Evolutionary conservation across 2,113 vertebrate genomes (phyloP).

Genomic region (Clarias macrocephalus): DNA sequence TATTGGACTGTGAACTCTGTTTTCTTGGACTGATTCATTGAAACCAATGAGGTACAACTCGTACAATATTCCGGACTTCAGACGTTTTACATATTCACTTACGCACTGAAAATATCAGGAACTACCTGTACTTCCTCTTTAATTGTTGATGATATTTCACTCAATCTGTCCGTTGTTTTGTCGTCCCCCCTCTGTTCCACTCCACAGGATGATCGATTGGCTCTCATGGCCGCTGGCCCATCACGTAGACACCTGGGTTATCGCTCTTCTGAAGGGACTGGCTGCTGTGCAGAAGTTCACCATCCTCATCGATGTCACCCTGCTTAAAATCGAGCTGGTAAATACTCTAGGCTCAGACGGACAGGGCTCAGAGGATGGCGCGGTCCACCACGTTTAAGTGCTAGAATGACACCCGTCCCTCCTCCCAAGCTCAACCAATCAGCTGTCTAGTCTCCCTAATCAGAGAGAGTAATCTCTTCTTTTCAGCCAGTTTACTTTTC

Average conservation of each 20-base stretch:
- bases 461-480: neutral
- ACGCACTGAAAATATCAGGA: no score
- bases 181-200: conserved; percentile 36
- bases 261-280: conserved; percentile 91
- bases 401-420: no score
- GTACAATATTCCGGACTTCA: no score
- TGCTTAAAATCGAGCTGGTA: conserved; percentile 97
- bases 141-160: neutral
- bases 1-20: no score
- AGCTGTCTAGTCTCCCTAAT: no score
- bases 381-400: no score
- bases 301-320: conserved; percentile 96
- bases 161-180: neutral
- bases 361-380: neutral
- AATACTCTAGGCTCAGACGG: conserved; percentile 50
- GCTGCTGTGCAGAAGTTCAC: conserved; percentile 98
- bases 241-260: conserved; percentile 95
- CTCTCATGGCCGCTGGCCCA: conserved; percentile 96
- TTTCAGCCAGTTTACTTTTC: neutral
- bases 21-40: no score
- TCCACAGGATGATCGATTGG: conserved; percentile 96
- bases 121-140: no score
- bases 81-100: no score
- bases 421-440: no score
- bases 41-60: no score